Conservation (phyloP, 2,888 invertebrate species). For the Agonopterix arenella region DNA sequence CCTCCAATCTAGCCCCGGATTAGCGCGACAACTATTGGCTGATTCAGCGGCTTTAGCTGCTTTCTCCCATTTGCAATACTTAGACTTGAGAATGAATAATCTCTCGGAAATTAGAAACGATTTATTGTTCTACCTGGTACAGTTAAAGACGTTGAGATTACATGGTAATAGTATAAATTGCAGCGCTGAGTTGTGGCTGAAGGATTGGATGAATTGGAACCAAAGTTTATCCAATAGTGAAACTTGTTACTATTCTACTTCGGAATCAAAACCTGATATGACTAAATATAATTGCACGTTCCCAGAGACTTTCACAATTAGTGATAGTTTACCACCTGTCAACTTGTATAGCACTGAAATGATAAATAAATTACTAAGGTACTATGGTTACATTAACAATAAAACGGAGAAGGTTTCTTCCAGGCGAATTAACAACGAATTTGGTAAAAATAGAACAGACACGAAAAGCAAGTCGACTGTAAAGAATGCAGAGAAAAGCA, state of each 20-base stretch:
- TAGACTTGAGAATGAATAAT: constrained; percentile 82
- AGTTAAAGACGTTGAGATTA: constrained; percentile 80
- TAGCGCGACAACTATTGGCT: constrained; percentile 82
- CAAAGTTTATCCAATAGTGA: constrained; percentile 51
- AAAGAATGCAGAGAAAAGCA: constrained; percentile 23
- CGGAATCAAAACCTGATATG: constrained; percentile 60
- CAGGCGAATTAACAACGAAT: constrained; percentile 20
- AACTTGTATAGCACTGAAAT: constrained; percentile 71
- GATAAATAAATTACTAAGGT: constrained; percentile 66
- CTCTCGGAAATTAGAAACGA: constrained; percentile 78
- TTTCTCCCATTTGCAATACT: constrained; percentile 81
- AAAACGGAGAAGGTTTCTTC: constrained; percentile 55
- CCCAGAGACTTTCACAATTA: constrained; percentile 69
- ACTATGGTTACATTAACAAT: constrained; percentile 66
- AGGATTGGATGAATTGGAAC: constrained; percentile 80
- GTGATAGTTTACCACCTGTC: constrained; percentile 66
- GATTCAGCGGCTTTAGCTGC: constrained; percentile 85
- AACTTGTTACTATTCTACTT: constrained; percentile 64
- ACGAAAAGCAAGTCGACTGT: constrained; percentile 18
- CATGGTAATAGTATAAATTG: constrained; percentile 86
- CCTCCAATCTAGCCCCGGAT: constrained; percentile 83
- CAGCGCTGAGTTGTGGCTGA: constrained; percentile 79
- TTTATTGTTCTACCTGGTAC: constrained; percentile 81
- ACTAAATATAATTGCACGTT: constrained; percentile 68
- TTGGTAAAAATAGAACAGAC: constrained; percentile 9